Evolutionary conservation across 2,113 vertebrate species (phyloP), one percentile per base, ranked within the genome.

Genomic region (Acanthochromis polyacanthus): DNA sequence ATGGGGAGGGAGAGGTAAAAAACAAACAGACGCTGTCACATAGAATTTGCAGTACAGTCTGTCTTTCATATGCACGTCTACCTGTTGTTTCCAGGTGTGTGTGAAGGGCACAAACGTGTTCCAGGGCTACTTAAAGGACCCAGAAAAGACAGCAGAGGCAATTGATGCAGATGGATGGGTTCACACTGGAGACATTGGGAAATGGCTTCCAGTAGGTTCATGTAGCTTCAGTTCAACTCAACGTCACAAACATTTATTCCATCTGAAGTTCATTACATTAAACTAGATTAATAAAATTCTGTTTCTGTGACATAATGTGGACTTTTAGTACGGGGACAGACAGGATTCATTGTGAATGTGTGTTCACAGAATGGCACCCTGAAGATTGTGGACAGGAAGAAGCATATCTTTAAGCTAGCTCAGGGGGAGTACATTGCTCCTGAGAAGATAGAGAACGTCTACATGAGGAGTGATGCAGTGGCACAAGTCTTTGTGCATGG

Each of bases 401-500:
- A 99, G 82, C 96, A 99, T 79, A 98, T 99, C 91, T 99, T 99
- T 81, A 99, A 99, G 90, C 93, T 99, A 85, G 96, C 98, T 0
- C 98, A 99, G 87, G 98, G 98, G 53, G 98, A 99, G 85, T 99
- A 99, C 93, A 98, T 99, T 17, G 98, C 98, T 25, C 98, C 98
- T 0, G 98, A 99, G 73, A 99, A 98, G 94, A 98, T 99, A 30
- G 98, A 99, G 88, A 98, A 97, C 5, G 23, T 99, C 11, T 99
- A 99, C 87, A 3, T 84, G 3, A 94, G 95, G 55, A 95, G 96
- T 60, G 96, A 97, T n/a, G 95, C 96, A 0, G 82, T 98, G 71
- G 96, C 95, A 2, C 98, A 99, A 80, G 89, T 97, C 59, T 99
- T 96, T 88, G 96, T 99, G 38, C 94, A 99, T 0, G 98, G 98